Evolutionary conservation across 2,888 invertebrate genomes (phyloP).

Genomic region (Synergus gifuensis): DNA sequence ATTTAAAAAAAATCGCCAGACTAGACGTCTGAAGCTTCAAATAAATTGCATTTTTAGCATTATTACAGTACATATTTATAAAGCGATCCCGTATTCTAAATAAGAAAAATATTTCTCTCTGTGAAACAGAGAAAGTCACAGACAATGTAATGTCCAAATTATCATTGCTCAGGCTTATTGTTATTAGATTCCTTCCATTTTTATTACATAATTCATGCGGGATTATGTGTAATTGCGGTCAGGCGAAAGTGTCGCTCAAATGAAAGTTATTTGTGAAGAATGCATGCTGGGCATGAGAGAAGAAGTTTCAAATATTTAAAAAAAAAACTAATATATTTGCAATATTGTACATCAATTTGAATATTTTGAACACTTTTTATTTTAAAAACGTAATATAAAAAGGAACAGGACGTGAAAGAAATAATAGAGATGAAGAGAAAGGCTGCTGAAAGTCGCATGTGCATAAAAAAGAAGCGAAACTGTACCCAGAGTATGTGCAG

Average conservation of each 20-base stretch:
- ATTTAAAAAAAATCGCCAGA: no score
- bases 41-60: no score
- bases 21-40: no score
- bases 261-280: neutral
- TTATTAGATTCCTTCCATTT: neutral
- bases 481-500: neutral
- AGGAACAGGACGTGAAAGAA: slow-evolving; percentile 1
- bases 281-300: neutral
- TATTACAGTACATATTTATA: no score
- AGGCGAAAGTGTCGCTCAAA: slow-evolving; percentile 17
- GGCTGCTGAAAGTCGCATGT: neutral
- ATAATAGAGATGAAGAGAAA: slow-evolving; percentile 25
- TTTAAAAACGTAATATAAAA: neutral
- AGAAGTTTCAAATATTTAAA: neutral
- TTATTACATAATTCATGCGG: slow-evolving; percentile 21
- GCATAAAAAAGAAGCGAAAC: neutral
- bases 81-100: neutral
- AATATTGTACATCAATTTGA: neutral
- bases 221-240: slow-evolving; percentile 8
- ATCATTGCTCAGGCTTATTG: neutral
- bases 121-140: neutral
- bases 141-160: slow-evolving; percentile 10
- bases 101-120: neutral
- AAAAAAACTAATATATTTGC: no score
- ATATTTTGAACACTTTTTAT: neutral